Conservation (phyloP, 1,140 invertebrate genomes). For the Psix sp. region DNA sequence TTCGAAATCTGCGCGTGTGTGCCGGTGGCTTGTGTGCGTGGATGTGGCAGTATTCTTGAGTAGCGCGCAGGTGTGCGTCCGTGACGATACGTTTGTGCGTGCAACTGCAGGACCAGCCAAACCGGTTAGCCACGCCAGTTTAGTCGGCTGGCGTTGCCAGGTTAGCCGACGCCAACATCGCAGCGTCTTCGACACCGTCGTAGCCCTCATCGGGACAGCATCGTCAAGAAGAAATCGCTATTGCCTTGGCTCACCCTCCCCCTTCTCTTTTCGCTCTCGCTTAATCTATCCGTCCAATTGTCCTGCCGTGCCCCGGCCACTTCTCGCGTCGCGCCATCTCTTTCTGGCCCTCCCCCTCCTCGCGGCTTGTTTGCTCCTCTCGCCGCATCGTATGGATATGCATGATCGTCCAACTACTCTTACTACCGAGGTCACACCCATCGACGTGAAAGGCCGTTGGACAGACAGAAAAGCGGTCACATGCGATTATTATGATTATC, state of each 20-base stretch:
- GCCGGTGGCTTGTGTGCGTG: slow-evolving; percentile 10
- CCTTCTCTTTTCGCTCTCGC: slow-evolving; percentile 9
- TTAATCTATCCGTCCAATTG: slow-evolving; percentile 44
- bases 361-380: slow-evolving; percentile 55
- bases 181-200: slow-evolving; percentile 66
- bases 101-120: slow-evolving; percentile 74
- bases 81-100: slow-evolving; percentile 67
- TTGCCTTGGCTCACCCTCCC: slow-evolving; percentile 31
- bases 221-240: slow-evolving; percentile 57
- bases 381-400: slow-evolving; percentile 58
- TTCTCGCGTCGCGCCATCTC: slow-evolving; percentile 1
- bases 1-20: no score
- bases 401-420: slow-evolving; percentile 60
- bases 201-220: slow-evolving; percentile 48
- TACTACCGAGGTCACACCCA: slow-evolving; percentile 62
- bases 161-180: slow-evolving; percentile 68
- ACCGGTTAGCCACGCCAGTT: slow-evolving; percentile 72
- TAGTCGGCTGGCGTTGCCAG: slow-evolving; percentile 1
- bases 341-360: slow-evolving; percentile 6
- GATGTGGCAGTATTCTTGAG: slow-evolving; percentile 39
- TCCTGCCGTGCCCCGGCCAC: slow-evolving; percentile 6
- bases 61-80: slow-evolving; percentile 54
- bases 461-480: slow-evolving; percentile 60
- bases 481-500: slow-evolving; percentile 48
- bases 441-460: slow-evolving; percentile 61